These are phyloP conservation scores for Lamellibrachia luymesi DNA, from an alignment of 1,140 invertebrate genomes.

Conservation along the genomic window DNA sequence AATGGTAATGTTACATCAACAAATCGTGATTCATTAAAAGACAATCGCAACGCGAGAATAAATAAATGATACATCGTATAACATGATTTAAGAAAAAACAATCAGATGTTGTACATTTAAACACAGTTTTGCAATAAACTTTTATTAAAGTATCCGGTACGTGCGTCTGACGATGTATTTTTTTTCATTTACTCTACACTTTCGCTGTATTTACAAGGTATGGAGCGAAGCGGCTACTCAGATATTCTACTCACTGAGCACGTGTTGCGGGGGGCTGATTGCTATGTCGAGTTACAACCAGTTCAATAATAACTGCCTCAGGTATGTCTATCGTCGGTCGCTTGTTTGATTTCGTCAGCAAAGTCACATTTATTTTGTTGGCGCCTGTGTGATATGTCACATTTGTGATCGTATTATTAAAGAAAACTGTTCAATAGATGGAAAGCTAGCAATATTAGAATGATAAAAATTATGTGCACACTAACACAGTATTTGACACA, in stretches of 20 bases:
- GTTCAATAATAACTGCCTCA: slow-evolving; percentile 85
- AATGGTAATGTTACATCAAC: no score
- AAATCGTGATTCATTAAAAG: no score
- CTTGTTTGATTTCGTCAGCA: background rate
- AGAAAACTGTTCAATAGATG: no score
- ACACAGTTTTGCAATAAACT: background rate
- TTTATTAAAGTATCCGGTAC: background rate
- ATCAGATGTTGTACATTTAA: background rate
- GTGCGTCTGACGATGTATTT: background rate
- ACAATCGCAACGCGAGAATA: no score
- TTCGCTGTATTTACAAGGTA: slow-evolving; percentile 60
- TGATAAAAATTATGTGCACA: background rate
- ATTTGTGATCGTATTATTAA: no score
- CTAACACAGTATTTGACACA: background rate
- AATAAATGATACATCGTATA: no score
- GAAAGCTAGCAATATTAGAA: no score
- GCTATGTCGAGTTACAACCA: slow-evolving; percentile 92
- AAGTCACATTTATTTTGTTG: background rate
- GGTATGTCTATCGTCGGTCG: slow-evolving; percentile 35
- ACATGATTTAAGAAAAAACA: no score
- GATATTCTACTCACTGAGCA: slow-evolving; percentile 89
- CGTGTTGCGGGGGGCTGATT: slow-evolving; percentile 91
- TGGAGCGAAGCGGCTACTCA: slow-evolving; percentile 92
- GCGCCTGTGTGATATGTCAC: no score
- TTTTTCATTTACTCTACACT: background rate